Percentiles rank a stretch among this genome's conserved stretches.
Conservation (phyloP, 2,888 invertebrate species). For the Chloroclysta siterata region DNA sequence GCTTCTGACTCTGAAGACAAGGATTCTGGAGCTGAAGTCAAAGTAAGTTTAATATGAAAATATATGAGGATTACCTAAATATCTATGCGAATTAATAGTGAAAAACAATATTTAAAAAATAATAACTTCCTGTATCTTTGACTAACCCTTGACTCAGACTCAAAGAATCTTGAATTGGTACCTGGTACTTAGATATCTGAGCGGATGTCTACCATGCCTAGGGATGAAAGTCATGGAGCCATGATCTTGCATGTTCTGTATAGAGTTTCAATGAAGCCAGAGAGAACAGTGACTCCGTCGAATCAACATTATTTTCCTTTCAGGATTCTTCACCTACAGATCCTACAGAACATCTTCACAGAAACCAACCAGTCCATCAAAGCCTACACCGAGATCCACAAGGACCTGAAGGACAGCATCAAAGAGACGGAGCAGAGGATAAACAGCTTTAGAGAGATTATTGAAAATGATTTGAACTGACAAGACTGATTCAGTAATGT, state of each 20-base stretch:
- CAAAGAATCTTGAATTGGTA: too few species aligned
- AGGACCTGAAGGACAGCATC: constrained; percentile 71
- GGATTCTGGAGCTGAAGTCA: constrained; percentile 74
- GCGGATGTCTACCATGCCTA: too few species aligned
- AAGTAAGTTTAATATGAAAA: constrained; percentile 60
- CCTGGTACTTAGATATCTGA: too few species aligned
- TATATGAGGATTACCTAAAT: too few species aligned
- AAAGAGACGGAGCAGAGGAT: constrained; percentile 71
- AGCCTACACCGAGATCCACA: constrained; percentile 75
- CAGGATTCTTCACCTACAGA: constrained; percentile 77
- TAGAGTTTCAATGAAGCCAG: too few species aligned
- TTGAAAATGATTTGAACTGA: constrained; percentile 59
- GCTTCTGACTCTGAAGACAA: constrained; percentile 67
- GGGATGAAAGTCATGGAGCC: too few species aligned
- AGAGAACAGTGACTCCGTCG: neutral
- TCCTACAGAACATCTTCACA: constrained; percentile 73
- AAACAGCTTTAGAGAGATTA: constrained; percentile 63
- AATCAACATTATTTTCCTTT: neutral
- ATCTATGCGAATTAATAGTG: too few species aligned
- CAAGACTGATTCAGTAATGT: constrained; percentile 2
- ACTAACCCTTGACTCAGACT: too few species aligned
- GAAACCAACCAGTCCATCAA: constrained; percentile 78
- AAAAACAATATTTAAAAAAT: too few species aligned
- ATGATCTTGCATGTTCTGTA: too few species aligned
- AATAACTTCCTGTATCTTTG: too few species aligned